Conservation (phyloP, 2,113 vertebrate species). For the Siniperca knerii region DNA sequence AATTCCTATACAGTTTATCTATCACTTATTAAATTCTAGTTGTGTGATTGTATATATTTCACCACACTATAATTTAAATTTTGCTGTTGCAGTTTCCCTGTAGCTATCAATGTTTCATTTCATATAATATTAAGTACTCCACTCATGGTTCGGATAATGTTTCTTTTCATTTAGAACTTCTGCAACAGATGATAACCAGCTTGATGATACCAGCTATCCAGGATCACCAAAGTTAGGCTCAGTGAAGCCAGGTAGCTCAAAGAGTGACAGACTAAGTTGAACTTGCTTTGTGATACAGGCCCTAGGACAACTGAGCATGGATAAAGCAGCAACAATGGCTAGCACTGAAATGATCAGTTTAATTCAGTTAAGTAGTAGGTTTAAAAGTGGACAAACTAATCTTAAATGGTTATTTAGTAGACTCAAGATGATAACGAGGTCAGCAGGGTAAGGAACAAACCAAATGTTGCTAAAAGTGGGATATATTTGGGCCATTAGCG, state of each 20-base stretch:
- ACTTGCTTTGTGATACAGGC: neutral
- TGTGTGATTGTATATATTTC: too few relatives aligned
- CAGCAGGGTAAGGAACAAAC: neutral
- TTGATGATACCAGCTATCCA: neutral
- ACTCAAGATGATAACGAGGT: constrained; percentile 1
- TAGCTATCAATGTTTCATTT: neutral
- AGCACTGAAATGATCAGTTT: neutral
- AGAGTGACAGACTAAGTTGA: neutral
- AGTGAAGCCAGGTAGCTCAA: neutral
- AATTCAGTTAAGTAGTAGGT: neutral
- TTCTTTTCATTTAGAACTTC: neutral
- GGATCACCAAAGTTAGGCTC: neutral
- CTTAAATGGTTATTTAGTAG: neutral
- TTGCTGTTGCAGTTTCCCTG: neutral
- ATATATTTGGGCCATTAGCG: neutral
- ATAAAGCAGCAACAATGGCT: neutral
- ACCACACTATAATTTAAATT: neutral
- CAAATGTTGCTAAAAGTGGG: neutral
- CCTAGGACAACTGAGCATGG: neutral
- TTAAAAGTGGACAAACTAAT: neutral
- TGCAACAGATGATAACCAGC: neutral
- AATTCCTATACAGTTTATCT: too few relatives aligned
- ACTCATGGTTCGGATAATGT: neutral
- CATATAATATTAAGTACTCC: neutral
- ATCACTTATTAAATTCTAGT: too few relatives aligned